Base-by-base conservation (phyloP, 2,888 invertebrate species). In the Dynastes grantii region DNA sequence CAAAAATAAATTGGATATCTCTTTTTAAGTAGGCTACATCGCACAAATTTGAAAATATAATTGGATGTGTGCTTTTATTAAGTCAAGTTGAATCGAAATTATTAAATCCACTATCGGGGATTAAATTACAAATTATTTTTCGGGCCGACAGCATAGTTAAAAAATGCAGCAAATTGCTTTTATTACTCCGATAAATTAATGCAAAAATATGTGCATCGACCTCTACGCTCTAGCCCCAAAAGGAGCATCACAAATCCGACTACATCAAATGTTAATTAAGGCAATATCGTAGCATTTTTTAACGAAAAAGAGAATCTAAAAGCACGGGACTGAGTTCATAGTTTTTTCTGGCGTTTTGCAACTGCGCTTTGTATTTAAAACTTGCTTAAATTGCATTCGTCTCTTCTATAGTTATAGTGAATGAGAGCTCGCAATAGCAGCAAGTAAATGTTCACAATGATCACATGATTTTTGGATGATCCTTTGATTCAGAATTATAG, bases 1-100 rank as follows among this genome's bases (percentile, higher is more conserved):
- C 67, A 64, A 76, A 78, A 80, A 77, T 77, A 80, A 80, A 79
- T 80, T 80, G 80, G 77, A 80, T 78, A 80, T 78, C 70, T 80
- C 78, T 77, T 37, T 76, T 77, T 51, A 76, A 80, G 78, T 78
- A 80, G 73, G 68, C 51, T 77, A 75, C 73, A 65, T 73, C 40
- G 53, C 73, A 68, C 67, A 73, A 80, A 80, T 80, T 78, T 78
- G 76, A 16, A 76, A 76, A 76, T 67, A 78, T 80, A 80, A 80
- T 79, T 79, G 78, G 78, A 80, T 76, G 65, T 73, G 64, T 77
- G 78, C 51, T 16, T 78, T 80, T 71, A 71, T 78, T 78, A 79
- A 78, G 76, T 65, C 68, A 68, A 68, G 51, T 49, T 68, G 68
- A 49, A 49, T 49, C 22, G 68, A 22, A 68, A 68, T 68, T 68